Conservation (phyloP, 2,113 vertebrate species). For the Mystacornis crossleyi region DNA sequence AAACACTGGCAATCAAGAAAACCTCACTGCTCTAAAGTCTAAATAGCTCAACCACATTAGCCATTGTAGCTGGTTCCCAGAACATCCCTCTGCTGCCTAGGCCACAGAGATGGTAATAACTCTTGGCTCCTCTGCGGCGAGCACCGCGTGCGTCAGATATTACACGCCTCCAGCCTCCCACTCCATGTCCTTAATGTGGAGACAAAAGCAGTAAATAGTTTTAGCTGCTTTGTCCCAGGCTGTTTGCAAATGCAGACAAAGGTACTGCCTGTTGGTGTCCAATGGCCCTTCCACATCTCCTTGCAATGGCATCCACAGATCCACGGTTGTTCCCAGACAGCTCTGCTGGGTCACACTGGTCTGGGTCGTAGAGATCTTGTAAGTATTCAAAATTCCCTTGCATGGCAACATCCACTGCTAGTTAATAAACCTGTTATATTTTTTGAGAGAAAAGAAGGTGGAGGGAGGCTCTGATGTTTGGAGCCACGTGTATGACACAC, state of each 20-base stretch:
- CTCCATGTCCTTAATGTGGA: background rate
- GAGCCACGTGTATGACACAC: background rate
- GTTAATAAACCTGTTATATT: background rate
- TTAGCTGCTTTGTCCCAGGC: background rate
- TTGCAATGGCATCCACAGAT: background rate
- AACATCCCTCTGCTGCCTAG: background rate
- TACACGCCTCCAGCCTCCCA: background rate
- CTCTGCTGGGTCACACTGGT: background rate
- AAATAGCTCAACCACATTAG: background rate
- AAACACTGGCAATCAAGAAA: background rate
- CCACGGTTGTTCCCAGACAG: background rate
- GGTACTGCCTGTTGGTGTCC: background rate
- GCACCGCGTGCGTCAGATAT: background rate
- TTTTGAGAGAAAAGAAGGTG: background rate
- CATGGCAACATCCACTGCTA: background rate
- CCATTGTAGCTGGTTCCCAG: background rate
- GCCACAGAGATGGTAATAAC: background rate
- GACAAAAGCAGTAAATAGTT: background rate
- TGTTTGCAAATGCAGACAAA: background rate
- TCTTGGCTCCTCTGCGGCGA: fast-evolving
- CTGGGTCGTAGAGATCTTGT: background rate
- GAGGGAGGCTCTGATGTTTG: background rate
- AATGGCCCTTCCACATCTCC: background rate
- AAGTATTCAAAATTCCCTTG: background rate
- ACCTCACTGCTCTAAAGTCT: background rate